phyloP scores from a whole-genome alignment of 2,888 invertebrate species.

The Pardosa pseudoannulata region DNA sequence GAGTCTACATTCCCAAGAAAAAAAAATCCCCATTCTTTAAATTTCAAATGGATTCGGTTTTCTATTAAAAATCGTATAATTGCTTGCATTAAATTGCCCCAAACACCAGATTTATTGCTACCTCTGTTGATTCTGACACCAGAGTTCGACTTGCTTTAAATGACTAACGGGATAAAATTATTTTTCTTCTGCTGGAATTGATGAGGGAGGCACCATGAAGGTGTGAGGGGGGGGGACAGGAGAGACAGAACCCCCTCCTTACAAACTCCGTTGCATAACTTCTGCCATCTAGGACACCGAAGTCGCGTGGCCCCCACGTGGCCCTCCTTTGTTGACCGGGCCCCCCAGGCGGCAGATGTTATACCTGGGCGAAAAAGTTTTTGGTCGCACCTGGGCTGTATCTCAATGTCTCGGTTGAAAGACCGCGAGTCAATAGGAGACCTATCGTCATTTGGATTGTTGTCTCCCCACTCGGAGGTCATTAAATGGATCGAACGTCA shows the following conservation, averaged over 20 bases:
- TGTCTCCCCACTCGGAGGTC: constrained; percentile 48
- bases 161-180: background rate
- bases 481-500: constrained; percentile 60
- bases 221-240: background rate
- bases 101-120: no score
- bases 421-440: constrained; percentile 61
- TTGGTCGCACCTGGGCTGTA: constrained; percentile 41
- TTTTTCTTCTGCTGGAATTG: background rate
- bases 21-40: no score
- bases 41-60: no score
- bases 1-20: no score
- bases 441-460: constrained; percentile 67
- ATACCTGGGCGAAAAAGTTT: constrained; percentile 34
- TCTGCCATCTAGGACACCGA: constrained; percentile 12
- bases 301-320: constrained; percentile 68
- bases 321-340: constrained; percentile 55
- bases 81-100: no score
- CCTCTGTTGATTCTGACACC: no score
- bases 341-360: constrained; percentile 70
- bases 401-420: constrained; percentile 69
- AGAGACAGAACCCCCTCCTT: background rate
- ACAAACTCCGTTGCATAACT: background rate
- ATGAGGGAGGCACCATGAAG: background rate
- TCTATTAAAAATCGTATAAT: no score
- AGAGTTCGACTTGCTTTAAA: background rate